Evolutionary conservation across 2,113 vertebrate species (phyloP).

Genomic region (Manacus vitellinus): DNA sequence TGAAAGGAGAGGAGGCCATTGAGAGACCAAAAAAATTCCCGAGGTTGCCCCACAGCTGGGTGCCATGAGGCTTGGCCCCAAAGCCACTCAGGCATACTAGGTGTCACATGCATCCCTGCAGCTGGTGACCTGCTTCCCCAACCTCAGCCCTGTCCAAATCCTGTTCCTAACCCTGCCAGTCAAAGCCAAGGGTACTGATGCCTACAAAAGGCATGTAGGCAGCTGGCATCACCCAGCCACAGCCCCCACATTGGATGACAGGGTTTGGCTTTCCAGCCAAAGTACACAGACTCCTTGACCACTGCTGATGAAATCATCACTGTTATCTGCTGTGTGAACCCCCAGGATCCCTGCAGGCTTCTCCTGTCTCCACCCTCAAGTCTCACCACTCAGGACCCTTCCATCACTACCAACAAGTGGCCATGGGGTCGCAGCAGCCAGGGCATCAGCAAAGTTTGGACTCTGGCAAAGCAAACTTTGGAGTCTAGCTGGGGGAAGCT

Average conservation of each 20-base stretch:
- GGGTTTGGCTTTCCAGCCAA: not conserved
- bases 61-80: not conserved
- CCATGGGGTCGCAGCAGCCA: not conserved
- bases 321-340: not conserved
- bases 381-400: not conserved
- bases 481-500: not conserved
- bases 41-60: not conserved
- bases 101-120: fast-evolving
- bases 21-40: not conserved
- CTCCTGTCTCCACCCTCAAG: not conserved
- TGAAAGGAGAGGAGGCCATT: not conserved
- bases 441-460: not conserved
- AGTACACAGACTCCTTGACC: fast-evolving
- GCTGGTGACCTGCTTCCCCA: not conserved
- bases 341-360: not conserved
- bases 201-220: not conserved
- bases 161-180: not conserved
- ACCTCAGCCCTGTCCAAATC: not conserved
- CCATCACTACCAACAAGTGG: not conserved
- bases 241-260: not conserved
- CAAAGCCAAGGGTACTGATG: not conserved
- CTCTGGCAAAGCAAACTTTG: not conserved
- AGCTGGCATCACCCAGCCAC: fast-evolving
- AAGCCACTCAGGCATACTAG: not conserved
- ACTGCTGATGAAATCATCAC: fast-evolving